These are phyloP conservation scores for Phocoena phocoena DNA, from an alignment of 2,113 vertebrate genomes.

Conservation along the genomic window DNA sequence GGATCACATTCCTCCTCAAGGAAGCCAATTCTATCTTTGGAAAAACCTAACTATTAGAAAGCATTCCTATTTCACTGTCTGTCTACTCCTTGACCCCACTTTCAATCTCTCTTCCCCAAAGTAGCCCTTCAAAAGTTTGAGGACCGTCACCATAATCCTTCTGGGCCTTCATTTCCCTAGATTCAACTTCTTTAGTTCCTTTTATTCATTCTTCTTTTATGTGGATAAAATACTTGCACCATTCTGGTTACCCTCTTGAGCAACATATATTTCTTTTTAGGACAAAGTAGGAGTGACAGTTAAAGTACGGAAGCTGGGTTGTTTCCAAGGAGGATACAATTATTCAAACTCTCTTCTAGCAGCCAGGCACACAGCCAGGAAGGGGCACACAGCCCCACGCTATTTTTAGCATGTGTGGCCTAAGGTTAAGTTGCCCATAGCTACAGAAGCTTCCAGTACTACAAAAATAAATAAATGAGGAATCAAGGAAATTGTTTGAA, in stretches of 20 bases:
- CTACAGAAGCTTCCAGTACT: not conserved
- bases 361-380: not conserved
- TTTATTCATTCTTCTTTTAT: conserved; percentile 9
- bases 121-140: conserved; percentile 8
- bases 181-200: not conserved
- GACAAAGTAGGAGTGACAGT: not conserved
- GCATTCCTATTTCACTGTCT: not conserved
- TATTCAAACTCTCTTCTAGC: conserved; percentile 4
- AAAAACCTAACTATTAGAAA: not conserved
- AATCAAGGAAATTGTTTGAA: conserved; percentile 37
- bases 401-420: conserved; percentile 13
- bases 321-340: not conserved
- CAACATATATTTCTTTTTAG: not conserved
- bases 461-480: conserved; percentile 28
- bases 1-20: not conserved
- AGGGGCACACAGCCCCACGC: not conserved
- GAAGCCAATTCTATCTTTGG: not conserved
- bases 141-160: not conserved
- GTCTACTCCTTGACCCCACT: not conserved
- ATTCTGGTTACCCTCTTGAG: conserved; percentile 12
- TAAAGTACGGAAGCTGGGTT: conserved; percentile 18
- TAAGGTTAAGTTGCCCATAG: conserved; percentile 35
- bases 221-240: not conserved
- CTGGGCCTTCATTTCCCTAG: not conserved
- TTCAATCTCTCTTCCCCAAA: conserved; percentile 12